These are phyloP conservation scores for Coelopa frigida DNA, from an alignment of 1,140 invertebrate genomes.

Conservation along the genomic window DNA sequence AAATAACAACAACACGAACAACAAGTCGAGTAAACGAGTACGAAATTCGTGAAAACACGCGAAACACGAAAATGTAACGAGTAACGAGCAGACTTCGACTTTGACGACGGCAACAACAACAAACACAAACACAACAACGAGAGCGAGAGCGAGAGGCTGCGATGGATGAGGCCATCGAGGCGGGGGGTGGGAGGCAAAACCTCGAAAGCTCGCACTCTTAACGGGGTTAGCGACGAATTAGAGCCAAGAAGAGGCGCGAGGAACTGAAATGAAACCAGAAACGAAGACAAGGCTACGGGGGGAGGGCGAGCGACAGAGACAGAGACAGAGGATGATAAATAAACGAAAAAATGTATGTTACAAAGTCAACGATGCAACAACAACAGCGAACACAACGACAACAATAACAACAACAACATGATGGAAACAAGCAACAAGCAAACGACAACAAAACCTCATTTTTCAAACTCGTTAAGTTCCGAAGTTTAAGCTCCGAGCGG, in stretches of 20 bases:
- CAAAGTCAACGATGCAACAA: slow-evolving; percentile 7
- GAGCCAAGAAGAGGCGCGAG: slow-evolving; percentile 4
- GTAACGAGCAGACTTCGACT: no score
- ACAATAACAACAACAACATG: slow-evolving; percentile 1
- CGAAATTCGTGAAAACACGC: no score
- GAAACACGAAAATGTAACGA: no score
- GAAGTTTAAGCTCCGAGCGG: background rate
- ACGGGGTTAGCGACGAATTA: slow-evolving; percentile 6
- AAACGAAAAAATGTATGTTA: slow-evolving; percentile 9
- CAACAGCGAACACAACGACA: background rate
- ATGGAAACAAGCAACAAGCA: slow-evolving; percentile 4
- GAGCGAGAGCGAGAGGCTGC: no score
- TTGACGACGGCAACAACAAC: no score
- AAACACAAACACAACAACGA: no score
- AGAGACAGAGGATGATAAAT: background rate
- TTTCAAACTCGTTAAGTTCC: background rate
- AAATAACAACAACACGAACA: no score
- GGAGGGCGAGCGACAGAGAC: background rate
- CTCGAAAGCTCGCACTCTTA: no score
- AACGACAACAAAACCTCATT: background rate
- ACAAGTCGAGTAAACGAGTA: no score
- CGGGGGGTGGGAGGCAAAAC: no score
- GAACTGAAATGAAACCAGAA: slow-evolving; percentile 7
- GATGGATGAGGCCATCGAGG: no score
- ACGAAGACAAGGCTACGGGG: background rate